These are phyloP conservation scores for Callochromis pleurospilus DNA, from an alignment of 2,113 vertebrate species.

Conservation along the genomic window DNA sequence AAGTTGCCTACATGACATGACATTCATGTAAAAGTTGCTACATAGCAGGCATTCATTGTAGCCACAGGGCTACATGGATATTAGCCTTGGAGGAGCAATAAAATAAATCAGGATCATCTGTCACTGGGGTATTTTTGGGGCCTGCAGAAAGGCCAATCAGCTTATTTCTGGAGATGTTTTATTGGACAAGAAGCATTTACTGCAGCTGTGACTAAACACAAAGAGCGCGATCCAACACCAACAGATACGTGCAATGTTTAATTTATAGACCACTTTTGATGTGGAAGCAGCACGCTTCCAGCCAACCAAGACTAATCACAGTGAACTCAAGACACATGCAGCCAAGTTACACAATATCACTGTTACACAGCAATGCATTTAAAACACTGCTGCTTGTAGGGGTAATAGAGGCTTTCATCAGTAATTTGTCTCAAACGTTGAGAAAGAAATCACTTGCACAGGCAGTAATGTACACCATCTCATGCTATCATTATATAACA, in stretches of 20 bases:
- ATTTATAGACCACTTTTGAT: slow-evolving; percentile 32
- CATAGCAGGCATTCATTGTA: background rate
- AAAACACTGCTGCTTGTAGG: background rate
- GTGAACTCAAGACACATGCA: background rate
- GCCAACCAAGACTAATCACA: background rate
- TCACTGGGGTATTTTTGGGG: slow-evolving; percentile 24
- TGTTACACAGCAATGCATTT: background rate
- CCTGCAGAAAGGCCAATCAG: background rate
- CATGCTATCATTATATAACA: background rate
- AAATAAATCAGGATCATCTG: slow-evolving; percentile 46
- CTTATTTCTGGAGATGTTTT: slow-evolving; percentile 17
- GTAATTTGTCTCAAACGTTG: background rate
- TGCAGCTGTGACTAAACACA: slow-evolving; percentile 18
- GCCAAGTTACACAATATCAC: slow-evolving; percentile 24
- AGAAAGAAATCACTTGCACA: background rate
- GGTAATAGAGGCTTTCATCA: background rate
- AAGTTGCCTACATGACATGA: background rate
- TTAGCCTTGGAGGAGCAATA: slow-evolving; percentile 23
- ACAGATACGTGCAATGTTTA: slow-evolving; percentile 9
- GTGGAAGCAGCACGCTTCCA: background rate
- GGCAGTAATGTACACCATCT: background rate
- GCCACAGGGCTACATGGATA: background rate
- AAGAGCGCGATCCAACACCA: background rate
- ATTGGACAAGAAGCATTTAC: background rate
- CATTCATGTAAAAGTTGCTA: slow-evolving; percentile 5